Conservation (phyloP, 2,113 vertebrate species). For the Osmerus mordax region DNA sequence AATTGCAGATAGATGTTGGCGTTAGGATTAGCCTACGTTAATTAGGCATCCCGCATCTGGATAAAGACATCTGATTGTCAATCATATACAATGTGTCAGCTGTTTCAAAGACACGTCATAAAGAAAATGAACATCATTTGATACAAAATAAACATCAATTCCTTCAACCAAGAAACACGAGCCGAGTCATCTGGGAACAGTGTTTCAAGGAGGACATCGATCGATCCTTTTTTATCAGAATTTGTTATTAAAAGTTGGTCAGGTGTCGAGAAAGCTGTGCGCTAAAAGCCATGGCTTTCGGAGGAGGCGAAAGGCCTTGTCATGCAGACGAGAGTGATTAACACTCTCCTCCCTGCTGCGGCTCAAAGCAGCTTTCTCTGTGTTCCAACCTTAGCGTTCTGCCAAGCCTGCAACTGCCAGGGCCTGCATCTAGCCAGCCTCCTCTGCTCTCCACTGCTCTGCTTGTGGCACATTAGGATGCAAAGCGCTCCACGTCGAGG, state of each 20-base stretch:
- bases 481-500: constrained; percentile 69
- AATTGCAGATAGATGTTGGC: no score
- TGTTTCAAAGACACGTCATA: no score
- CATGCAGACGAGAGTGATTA: constrained; percentile 52
- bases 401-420: constrained; percentile 67
- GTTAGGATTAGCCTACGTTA: no score
- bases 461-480: constrained; percentile 70
- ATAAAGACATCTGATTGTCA: no score
- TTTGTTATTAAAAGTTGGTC: background rate
- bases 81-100: no score
- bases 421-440: constrained; percentile 41
- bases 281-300: background rate
- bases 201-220: no score
- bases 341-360: constrained; percentile 47
- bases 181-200: no score
- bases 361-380: constrained; percentile 40
- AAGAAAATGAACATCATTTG: no score
- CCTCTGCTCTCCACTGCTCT: constrained; percentile 32
- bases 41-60: no score
- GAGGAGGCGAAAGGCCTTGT: background rate
- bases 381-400: constrained; percentile 57
- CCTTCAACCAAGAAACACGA: no score
- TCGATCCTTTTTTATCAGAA: background rate
- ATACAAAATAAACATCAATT: no score
- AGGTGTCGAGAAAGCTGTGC: background rate